These are phyloP conservation scores for Agrochola lychnidis DNA, from an alignment of 2,888 invertebrate genomes.

Conservation along the genomic window DNA sequence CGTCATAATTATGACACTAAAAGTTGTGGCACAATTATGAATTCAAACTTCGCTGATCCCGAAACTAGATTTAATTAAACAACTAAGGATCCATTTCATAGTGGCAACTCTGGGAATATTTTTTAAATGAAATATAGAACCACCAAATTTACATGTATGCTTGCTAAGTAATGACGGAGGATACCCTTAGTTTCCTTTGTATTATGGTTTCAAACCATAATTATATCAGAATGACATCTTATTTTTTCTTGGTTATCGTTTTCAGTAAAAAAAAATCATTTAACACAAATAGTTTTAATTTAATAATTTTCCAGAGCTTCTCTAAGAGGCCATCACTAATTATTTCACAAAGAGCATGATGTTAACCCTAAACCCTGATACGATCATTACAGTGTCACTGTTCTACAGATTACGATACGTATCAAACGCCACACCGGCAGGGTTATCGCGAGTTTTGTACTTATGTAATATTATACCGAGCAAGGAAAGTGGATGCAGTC, in stretches of 20 bases:
- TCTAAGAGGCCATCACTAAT: neutral
- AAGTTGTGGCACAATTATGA: too few relatives aligned
- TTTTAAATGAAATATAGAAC: neutral
- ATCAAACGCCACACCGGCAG: slow-evolving; percentile 38
- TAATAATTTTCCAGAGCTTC: neutral
- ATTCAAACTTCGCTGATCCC: too few relatives aligned
- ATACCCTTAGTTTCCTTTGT: too few relatives aligned
- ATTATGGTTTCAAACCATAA: too few relatives aligned
- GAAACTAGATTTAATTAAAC: neutral
- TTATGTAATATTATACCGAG: slow-evolving; percentile 27
- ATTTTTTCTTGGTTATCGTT: neutral
- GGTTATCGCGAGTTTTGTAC: slow-evolving; percentile 49
- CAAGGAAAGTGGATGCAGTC: slow-evolving; percentile 36
- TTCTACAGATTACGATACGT: slow-evolving; percentile 30
- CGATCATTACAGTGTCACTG: slow-evolving; percentile 44
- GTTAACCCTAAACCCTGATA: slow-evolving; percentile 34
- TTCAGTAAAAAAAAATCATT: neutral
- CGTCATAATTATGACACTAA: neutral
- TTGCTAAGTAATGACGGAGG: neutral
- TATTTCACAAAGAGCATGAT: neutral
- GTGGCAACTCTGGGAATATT: neutral
- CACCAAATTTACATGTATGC: neutral
- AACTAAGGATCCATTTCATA: neutral
- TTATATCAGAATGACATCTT: too few relatives aligned
- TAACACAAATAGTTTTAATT: neutral